These are phyloP conservation scores for Brachionus rubens DNA, from an alignment of 1,140 invertebrate genomes.

Conservation along the genomic window DNA sequence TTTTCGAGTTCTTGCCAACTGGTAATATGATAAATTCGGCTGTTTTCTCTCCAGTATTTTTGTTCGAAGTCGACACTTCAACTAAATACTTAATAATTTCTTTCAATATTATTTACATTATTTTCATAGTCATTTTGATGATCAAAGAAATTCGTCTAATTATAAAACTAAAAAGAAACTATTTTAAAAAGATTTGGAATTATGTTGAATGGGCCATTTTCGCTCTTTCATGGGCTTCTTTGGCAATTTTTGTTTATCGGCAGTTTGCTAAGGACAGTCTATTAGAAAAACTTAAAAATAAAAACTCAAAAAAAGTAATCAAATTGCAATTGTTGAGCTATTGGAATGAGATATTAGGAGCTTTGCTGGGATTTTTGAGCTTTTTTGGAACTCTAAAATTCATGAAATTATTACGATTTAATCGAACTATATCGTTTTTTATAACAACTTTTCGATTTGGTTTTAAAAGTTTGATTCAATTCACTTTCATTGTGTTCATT, in stretches of 20 bases:
- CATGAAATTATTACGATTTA: constrained; percentile 18
- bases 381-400: constrained; percentile 27
- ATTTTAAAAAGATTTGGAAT: constrained; percentile 17
- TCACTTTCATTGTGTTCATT: not conserved
- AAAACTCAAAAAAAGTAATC: constrained; percentile 62
- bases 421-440: not conserved
- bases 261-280: not conserved
- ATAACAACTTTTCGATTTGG: not conserved
- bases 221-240: constrained; percentile 4
- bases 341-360: not conserved
- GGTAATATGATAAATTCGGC: constrained; percentile 51
- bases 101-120: not conserved
- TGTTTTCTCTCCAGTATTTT: not conserved
- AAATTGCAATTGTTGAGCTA: constrained; percentile 47
- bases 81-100: not conserved
- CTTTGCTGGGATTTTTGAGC: not conserved
- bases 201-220: not conserved
- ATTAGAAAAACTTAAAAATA: constrained; percentile 55
- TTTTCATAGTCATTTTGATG: constrained; percentile 3
- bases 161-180: not conserved
- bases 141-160: constrained; percentile 13
- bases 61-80: not conserved
- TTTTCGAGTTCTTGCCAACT: constrained; percentile 62
- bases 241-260: constrained; percentile 3
- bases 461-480: constrained; percentile 5